These are phyloP conservation scores for Stegostoma tigrinum DNA, from an alignment of 2,113 vertebrate species.

Conservation along the genomic window DNA sequence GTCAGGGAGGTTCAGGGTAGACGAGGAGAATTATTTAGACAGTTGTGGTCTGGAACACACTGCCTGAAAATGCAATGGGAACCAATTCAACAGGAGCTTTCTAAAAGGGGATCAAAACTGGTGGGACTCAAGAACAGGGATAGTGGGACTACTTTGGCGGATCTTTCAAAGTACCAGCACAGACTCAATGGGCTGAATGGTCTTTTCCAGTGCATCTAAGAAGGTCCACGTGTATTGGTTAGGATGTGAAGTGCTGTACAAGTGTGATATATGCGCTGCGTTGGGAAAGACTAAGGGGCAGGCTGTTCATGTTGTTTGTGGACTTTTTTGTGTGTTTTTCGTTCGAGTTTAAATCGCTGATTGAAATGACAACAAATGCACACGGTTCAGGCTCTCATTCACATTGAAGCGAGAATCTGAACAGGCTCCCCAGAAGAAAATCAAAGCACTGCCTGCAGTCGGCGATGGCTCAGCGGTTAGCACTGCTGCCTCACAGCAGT, in stretches of 20 bases:
- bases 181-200: neutral
- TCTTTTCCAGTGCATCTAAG: neutral
- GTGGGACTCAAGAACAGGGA: no score
- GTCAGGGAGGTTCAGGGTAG: neutral
- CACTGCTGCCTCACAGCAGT: no score
- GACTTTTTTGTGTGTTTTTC: neutral
- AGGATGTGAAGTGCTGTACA: neutral
- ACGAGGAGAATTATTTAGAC: neutral
- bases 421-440: no score
- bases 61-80: neutral
- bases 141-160: neutral
- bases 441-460: no score
- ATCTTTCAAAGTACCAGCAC: neutral
- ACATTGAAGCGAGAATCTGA: neutral
- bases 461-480: no score
- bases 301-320: neutral
- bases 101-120: neutral
- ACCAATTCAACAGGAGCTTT: neutral
- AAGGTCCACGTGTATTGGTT: neutral
- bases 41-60: neutral
- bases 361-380: neutral
- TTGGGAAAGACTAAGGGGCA: neutral
- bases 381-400: neutral
- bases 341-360: neutral
- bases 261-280: neutral